Evolutionary conservation across 2,888 invertebrate species (phyloP), one percentile per base, ranked within the genome.

Genomic region (Anthoptus insignis): DNA sequence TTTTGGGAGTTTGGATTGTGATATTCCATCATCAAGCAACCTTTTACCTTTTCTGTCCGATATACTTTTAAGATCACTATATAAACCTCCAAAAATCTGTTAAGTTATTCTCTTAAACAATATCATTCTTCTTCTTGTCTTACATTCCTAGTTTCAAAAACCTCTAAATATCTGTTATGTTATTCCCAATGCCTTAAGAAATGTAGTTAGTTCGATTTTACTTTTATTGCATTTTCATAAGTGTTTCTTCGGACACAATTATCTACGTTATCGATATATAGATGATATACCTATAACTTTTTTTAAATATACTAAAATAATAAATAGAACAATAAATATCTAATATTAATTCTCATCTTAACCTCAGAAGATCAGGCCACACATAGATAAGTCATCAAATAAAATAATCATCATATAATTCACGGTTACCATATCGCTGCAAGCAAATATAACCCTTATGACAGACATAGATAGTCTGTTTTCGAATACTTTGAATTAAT

Each of bases 361-460:
- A 60, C 45, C 27, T 3, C 19, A 3, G 3, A 24, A 2, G n/a
- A 53, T 2, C 37, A 61, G 54, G 56, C 61, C 61, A 54, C 54
- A 61, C 61, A 45, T 47, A 21, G 45, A 16, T 61, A 60, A 60
- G 61, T 34, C 61, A 45, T 54, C 16, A 54, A 32, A n/a, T n/a
- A n/a, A n/a, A n/a, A n/a, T n/a, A n/a, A 53, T 29, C 16, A 45
- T 54, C 22, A 27, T 45, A 22, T 42, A 32, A 61, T 45, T 9
- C 32, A 37, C 49, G 29, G 42, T 59, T 59, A 54, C 56, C 34
- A 24, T 37, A 37, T 24, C 34, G 37, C n/a, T 34, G 54, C 54
- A 67, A 66, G 65, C 61, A 13, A 74, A 76, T 71, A 65, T 69
- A 63, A 67, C 65, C 66, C 69, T 75, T 74, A 64, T 16, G 3